Conservation (phyloP, 2,888 invertebrate genomes). For the Choristoneura rosaceana region DNA sequence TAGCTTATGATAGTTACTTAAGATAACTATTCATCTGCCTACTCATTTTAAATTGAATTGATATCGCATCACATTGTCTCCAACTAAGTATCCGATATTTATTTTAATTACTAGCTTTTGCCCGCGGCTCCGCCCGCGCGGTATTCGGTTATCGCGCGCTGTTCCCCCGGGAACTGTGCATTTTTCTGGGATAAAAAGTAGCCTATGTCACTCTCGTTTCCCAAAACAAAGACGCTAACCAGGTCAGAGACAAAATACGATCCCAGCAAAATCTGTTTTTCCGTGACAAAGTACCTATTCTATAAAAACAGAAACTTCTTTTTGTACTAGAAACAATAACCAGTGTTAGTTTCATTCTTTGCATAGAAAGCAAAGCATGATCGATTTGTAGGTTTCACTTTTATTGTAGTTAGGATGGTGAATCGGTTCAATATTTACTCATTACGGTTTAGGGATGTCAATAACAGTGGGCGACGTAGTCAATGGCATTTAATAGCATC, state of each 20-base stretch:
- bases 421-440: slow-evolving; percentile 46
- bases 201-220: slow-evolving; percentile 28
- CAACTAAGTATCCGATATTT: no score
- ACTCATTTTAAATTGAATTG: neutral
- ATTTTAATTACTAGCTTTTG: no score
- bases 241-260: slow-evolving; percentile 16
- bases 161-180: no score
- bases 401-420: slow-evolving; percentile 62
- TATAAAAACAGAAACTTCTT: slow-evolving; percentile 29
- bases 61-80: neutral
- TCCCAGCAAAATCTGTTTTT: slow-evolving; percentile 14
- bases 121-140: no score
- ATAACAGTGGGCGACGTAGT: neutral
- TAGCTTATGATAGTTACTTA: no score
- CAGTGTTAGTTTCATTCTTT: slow-evolving; percentile 27
- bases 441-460: slow-evolving; percentile 19
- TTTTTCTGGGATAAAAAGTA: no score
- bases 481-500: slow-evolving; percentile 8
- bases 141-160: no score
- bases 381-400: slow-evolving; percentile 77
- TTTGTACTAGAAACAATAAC: slow-evolving; percentile 32
- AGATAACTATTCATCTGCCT: neutral
- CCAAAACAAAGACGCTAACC: slow-evolving; percentile 7
- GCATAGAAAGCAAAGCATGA: slow-evolving; percentile 77
- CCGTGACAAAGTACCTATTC: slow-evolving; percentile 18